These are phyloP conservation scores for Drosophila teissieri DNA, from an alignment of 1,140 invertebrate species.

Conservation along the genomic window DNA sequence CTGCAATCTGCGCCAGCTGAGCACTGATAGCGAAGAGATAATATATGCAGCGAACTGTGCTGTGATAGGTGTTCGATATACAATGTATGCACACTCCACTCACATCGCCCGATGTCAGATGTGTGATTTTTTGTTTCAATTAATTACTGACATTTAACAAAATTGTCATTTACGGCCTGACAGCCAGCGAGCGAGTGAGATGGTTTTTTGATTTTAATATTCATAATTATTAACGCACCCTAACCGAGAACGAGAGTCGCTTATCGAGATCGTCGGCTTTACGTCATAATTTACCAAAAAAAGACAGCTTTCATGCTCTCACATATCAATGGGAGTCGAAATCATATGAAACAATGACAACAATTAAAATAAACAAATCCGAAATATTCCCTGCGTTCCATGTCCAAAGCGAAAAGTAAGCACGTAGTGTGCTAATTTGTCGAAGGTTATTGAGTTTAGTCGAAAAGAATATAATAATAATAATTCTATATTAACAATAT, in stretches of 20 bases:
- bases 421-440: conserved; percentile 1
- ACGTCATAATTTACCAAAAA: neutral
- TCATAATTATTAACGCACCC: conserved; percentile 46
- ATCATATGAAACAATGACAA: neutral
- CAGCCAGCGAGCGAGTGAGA: conserved; percentile 42
- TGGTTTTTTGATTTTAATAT: conserved; percentile 60
- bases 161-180: conserved; percentile 62
- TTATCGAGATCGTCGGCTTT: neutral
- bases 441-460: neutral
- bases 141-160: conserved; percentile 73
- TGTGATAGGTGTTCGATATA: conserved; percentile 9
- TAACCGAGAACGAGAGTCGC: conserved; percentile 10
- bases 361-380: neutral
- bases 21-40: conserved; percentile 19
- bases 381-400: neutral
- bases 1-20: conserved; percentile 39
- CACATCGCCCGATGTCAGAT: conserved; percentile 20
- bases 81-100: conserved; percentile 22
- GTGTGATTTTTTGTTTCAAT: conserved; percentile 65
- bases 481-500: neutral
- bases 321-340: too few relatives aligned
- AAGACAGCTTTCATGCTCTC: neutral
- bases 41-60: conserved; percentile 6
- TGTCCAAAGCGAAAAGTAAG: neutral
- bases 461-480: neutral